Percentiles rank a stretch among this genome's conserved stretches.
Conservation (phyloP, 1,140 invertebrate species). For the Polyergus mexicanus region DNA sequence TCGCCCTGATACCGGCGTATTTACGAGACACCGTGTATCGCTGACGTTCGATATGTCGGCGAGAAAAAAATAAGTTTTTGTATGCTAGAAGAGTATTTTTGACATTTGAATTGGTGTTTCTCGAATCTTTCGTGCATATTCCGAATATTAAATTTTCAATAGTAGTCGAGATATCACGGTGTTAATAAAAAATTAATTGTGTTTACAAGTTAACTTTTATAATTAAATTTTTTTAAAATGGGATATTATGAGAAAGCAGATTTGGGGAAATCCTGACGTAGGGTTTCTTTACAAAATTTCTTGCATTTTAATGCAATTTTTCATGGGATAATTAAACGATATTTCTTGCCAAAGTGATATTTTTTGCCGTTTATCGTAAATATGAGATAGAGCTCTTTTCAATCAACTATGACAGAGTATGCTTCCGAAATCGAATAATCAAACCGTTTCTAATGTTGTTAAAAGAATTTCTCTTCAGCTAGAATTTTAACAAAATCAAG, state of each 20-base stretch:
- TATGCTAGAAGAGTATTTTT: neutral
- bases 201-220: neutral
- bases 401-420: constrained; percentile 70
- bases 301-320: constrained; percentile 51
- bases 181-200: neutral
- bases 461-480: constrained; percentile 34
- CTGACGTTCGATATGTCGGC: constrained; percentile 24
- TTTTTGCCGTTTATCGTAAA: too few relatives aligned
- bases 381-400: constrained; percentile 59
- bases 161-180: neutral
- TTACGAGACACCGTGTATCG: constrained; percentile 45
- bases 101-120: neutral
- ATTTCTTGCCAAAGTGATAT: too few relatives aligned
- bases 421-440: constrained; percentile 35
- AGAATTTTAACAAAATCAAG: constrained; percentile 10
- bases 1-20: constrained; percentile 41
- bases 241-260: neutral
- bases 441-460: constrained; percentile 34
- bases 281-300: constrained; percentile 53
- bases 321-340: constrained; percentile 60
- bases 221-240: neutral
- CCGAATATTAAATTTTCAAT: neutral
- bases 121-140: neutral
- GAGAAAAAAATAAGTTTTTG: constrained; percentile 18
- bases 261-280: neutral